phyloP scores from a whole-genome alignment of 2,113 vertebrate species.

The Sus scrofa region DNA sequence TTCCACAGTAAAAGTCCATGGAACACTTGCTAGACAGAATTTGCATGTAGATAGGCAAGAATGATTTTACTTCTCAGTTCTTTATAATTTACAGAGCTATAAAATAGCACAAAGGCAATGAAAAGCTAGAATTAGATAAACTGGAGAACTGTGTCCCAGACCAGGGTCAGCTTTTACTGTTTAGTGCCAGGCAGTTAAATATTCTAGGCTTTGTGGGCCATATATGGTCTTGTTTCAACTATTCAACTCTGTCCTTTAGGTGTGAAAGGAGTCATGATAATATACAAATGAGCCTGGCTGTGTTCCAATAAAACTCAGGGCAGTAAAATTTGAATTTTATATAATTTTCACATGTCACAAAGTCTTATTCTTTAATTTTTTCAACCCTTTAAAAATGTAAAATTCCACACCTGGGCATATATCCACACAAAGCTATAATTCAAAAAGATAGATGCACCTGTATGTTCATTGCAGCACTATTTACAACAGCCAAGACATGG shows the following conservation, averaged over 20 bases:
- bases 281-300: neutral
- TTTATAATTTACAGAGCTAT: neutral
- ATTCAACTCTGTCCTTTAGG: neutral
- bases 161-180: neutral
- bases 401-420: neutral
- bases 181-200: neutral
- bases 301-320: neutral
- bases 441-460: too few species aligned
- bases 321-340: neutral
- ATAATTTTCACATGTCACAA: neutral
- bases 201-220: neutral
- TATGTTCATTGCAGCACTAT: too few species aligned
- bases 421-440: too few species aligned
- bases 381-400: conserved; percentile 6
- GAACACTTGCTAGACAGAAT: neutral
- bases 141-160: neutral
- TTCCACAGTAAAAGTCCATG: neutral
- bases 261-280: neutral
- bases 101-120: neutral
- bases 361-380: neutral
- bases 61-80: neutral
- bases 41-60: neutral
- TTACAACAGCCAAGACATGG: too few species aligned
- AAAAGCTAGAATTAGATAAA: neutral
- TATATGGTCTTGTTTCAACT: neutral